phyloP scores from a whole-genome alignment of 2,797 vertebrate genomes.

The Hirundo rustica region DNA sequence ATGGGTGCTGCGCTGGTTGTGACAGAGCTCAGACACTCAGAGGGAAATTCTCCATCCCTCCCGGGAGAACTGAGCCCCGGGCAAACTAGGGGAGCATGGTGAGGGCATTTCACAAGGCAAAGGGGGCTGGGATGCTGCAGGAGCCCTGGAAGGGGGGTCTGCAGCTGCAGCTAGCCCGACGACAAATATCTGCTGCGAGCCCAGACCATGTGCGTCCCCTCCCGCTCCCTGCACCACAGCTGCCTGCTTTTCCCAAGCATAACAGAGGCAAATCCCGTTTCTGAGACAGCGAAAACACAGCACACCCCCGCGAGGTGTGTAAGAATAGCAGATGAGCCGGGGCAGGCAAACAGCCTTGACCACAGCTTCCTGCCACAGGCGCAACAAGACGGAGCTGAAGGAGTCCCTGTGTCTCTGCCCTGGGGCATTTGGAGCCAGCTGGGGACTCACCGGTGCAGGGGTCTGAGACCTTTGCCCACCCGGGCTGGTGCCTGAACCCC shows the following conservation, averaged over 20 bases:
- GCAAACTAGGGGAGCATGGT: background rate
- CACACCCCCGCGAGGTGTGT: background rate
- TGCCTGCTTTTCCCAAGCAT: background rate
- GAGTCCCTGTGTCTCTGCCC: background rate
- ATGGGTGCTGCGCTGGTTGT: too few species aligned
- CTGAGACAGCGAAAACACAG: background rate
- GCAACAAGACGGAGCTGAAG: background rate
- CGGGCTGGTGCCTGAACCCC: accelerated
- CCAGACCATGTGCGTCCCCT: background rate
- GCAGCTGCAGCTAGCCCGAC: background rate
- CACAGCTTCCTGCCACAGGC: background rate
- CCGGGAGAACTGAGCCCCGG: background rate
- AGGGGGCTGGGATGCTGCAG: background rate
- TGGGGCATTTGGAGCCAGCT: background rate
- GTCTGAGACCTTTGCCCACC: background rate
- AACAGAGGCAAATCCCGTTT: background rate
- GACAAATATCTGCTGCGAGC: background rate
- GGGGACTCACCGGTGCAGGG: accelerated
- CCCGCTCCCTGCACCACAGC: background rate
- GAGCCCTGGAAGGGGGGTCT: background rate
- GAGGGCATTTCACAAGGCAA: background rate
- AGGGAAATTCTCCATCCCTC: background rate
- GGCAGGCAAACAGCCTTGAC: background rate
- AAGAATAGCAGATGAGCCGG: conserved; percentile 14
- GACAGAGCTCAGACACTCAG: background rate